These are phyloP conservation scores for Melanostoma mellinum DNA, from an alignment of 2,888 invertebrate species.

Conservation along the genomic window DNA sequence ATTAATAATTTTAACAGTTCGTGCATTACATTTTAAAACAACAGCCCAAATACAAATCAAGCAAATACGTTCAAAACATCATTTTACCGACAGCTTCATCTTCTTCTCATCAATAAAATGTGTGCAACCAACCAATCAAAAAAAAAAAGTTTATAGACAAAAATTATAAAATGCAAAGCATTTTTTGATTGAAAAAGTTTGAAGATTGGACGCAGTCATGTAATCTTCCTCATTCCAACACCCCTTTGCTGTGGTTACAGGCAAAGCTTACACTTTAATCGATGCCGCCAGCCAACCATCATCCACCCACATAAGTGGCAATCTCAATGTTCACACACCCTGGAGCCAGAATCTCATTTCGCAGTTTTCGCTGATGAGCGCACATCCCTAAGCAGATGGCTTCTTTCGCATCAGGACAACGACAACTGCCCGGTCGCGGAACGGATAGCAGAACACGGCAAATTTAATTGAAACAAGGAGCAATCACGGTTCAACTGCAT, in stretches of 20 bases:
- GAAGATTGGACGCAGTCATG: not conserved
- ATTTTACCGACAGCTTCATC: no score
- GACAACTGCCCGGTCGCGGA: not conserved
- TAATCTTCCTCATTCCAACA: not conserved
- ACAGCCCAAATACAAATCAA: no score
- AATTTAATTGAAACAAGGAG: slow-evolving; percentile 74
- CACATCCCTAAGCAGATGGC: slow-evolving; percentile 57
- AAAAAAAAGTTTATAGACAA: not conserved
- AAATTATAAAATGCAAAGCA: slow-evolving; percentile 19
- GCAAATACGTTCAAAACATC: no score
- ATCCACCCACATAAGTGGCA: slow-evolving; percentile 70
- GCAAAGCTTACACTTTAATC: slow-evolving; percentile 62
- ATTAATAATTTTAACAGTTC: no score
- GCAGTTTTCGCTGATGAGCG: slow-evolving; percentile 49
- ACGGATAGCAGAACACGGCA: slow-evolving; percentile 53
- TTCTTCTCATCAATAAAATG: no score
- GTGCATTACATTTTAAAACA: no score
- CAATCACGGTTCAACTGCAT: slow-evolving; percentile 73
- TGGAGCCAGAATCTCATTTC: slow-evolving; percentile 79
- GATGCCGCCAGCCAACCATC: slow-evolving; percentile 57
- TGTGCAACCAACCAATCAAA: no score
- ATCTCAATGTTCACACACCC: slow-evolving; percentile 80
- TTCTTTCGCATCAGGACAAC: slow-evolving; percentile 40
- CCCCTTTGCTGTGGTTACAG: not conserved
- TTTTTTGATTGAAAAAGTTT: slow-evolving; percentile 23